Conservation (phyloP, 2,888 invertebrate species). For the Cosmopolites sordidus region DNA sequence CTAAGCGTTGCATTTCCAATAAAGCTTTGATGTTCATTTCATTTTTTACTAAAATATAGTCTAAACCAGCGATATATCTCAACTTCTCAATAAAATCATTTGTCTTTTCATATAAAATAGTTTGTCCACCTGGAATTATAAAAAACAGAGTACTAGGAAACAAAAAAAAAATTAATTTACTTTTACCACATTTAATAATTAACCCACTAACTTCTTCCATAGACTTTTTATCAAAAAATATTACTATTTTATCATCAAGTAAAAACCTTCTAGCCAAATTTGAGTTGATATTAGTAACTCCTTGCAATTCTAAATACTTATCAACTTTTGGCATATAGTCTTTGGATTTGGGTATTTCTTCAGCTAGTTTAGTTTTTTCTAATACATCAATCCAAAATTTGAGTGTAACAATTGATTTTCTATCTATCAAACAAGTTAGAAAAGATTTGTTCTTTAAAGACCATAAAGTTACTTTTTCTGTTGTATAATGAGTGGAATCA, state of each 20-base stretch:
- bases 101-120: neutral
- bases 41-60: neutral
- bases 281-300: conserved; percentile 3
- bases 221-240: conserved; percentile 7
- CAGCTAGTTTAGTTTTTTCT: conserved; percentile 2
- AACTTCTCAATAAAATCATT: neutral
- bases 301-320: conserved; percentile 5
- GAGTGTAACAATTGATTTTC: conserved; percentile 4
- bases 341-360: conserved; percentile 6
- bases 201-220: neutral
- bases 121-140: conserved; percentile 5
- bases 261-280: conserved; percentile 4
- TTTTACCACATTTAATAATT: conserved; percentile 12
- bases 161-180: conserved; percentile 1
- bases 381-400: conserved; percentile 10
- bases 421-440: conserved; percentile 5
- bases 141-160: neutral
- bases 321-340: conserved; percentile 8
- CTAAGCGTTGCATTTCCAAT: neutral
- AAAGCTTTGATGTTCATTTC: neutral
- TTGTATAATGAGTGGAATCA: conserved; percentile 8
- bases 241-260: conserved; percentile 8
- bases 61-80: neutral
- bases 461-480: neutral
- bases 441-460: neutral